These are phyloP conservation scores for Apotomis betuletana DNA, from an alignment of 2,888 invertebrate genomes.

Conservation along the genomic window DNA sequence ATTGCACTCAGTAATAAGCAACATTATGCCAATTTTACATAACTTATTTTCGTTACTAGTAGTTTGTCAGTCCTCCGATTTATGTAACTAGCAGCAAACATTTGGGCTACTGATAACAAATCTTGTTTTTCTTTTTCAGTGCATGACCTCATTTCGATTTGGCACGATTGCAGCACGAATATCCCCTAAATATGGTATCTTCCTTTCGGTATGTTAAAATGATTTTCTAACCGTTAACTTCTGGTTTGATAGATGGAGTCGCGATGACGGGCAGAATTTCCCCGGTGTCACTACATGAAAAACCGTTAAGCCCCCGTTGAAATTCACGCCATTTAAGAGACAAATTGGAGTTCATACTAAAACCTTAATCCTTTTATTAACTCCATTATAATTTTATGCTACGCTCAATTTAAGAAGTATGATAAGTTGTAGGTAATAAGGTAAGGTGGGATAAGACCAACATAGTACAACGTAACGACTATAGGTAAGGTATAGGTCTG, in stretches of 20 bases:
- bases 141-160: not conserved
- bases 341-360: constrained; percentile 28
- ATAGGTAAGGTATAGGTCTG: too few species aligned
- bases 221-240: constrained; percentile 26
- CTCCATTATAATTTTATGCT: constrained; percentile 5
- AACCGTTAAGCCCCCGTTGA: constrained; percentile 13
- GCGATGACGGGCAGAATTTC: constrained; percentile 19
- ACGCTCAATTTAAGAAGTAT: not conserved
- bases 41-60: too few species aligned
- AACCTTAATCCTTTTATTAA: constrained; percentile 26
- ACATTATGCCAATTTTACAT: too few species aligned
- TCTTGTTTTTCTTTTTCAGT: too few species aligned
- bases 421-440: too few species aligned
- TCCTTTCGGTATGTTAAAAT: constrained; percentile 19
- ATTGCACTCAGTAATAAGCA: too few species aligned
- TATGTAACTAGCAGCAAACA: too few species aligned
- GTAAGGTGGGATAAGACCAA: too few species aligned
- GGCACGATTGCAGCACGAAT: not conserved
- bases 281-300: constrained; percentile 14
- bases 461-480: too few species aligned
- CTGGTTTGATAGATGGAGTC: constrained; percentile 15
- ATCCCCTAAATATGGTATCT: constrained; percentile 16
- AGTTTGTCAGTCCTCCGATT: too few species aligned
- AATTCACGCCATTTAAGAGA: constrained; percentile 19
- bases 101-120: too few species aligned